Evolutionary conservation across 2,797 vertebrate species (phyloP).

Genomic region (Lophura swinhoii): DNA sequence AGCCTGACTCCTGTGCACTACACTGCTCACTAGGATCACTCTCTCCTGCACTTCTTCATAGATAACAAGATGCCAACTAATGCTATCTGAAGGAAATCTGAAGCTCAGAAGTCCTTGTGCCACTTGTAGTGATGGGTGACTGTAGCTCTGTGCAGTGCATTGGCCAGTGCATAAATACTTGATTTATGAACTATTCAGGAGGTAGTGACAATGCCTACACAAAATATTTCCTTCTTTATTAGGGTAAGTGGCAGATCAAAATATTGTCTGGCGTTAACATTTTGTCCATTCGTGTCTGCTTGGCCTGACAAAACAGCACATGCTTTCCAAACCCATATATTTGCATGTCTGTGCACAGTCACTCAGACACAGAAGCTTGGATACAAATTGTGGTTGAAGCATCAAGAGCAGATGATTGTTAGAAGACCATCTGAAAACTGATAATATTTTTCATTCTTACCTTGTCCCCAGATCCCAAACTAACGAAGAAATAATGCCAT

Average conservation of each 20-base stretch:
- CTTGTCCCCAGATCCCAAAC: not conserved
- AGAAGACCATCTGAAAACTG: not conserved
- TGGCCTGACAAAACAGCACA: not conserved
- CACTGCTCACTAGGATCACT: not conserved
- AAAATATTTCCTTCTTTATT: not conserved
- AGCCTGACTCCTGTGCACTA: not conserved
- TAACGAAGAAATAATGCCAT: not conserved
- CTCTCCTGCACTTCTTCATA: not conserved
- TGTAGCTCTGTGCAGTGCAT: accelerated
- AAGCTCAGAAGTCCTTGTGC: not conserved
- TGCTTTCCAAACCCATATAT: not conserved
- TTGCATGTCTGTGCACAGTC: not conserved
- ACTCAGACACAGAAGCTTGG: not conserved
- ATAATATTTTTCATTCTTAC: not conserved
- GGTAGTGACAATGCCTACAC: not conserved
- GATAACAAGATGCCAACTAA: not conserved
- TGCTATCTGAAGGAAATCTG: not conserved
- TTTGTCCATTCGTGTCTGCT: not conserved
- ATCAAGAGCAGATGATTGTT: not conserved
- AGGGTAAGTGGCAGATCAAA: not conserved
- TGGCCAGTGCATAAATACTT: not conserved
- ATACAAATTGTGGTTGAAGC: not conserved
- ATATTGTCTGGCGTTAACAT: not conserved
- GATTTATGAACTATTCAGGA: not conserved
- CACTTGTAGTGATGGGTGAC: not conserved